Base-by-base conservation (phyloP, 2,888 invertebrate species). In the Belgica antarctica region DNA sequence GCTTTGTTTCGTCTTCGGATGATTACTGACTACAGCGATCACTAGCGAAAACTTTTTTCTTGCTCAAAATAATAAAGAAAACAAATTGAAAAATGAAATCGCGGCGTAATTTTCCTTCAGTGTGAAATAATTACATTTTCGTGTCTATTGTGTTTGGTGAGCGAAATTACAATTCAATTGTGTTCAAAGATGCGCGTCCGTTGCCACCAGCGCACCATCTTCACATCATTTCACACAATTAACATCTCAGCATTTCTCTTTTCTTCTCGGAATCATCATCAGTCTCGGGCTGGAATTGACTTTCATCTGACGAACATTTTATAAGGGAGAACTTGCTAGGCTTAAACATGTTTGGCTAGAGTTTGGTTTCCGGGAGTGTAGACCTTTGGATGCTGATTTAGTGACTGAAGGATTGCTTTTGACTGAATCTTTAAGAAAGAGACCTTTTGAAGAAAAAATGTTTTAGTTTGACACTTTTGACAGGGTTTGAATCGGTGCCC, bases 111-210 rank as follows among this genome's bases (percentile, higher is more conserved):
- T 68, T 68, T 66, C n/a, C n/a, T n/a, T n/a, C 52, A 47, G 68
- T 68, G 68, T 46, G 68, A 68, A 68, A 47, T 57, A 31, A 68
- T 68, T 68, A 68, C 47, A 15, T 52, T 52, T 52, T 31, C 57
- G 24, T 47, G 8, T 31, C 57, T 19, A 68, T 68, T 68, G 57
- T 68, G n/a, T n/a, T n/a, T 57, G 31, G 8, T 47, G 22, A 28
- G 57, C 57, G 31, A 68, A 57, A 68, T 68, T 68, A 68, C 47
- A 68, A n/a, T 68, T 68, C 68, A 68, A 68, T 68, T 68, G 68
- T 68, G 25, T 46, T 47, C 24, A 19, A 27, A 27, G 47, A 12
- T 62, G 17, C 12, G 22, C 36, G 63, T 63, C 41, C 41, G 24
- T 24, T 34, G 36, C 36, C 36, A 36, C 22, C 36, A 36, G 52